Base-by-base conservation (phyloP, 1,140 invertebrate species). In the Pectinophora gossypiella region DNA sequence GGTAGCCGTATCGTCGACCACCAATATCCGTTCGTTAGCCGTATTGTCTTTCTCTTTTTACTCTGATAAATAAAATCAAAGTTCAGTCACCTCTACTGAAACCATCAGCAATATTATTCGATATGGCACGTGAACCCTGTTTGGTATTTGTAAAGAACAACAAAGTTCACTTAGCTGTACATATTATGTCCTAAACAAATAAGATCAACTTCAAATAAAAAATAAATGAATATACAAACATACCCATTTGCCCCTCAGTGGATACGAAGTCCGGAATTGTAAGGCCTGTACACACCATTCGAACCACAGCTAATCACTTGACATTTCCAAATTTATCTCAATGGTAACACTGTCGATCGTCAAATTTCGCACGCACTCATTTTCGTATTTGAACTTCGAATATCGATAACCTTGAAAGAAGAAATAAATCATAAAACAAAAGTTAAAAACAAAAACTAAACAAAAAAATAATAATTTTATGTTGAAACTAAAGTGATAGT, bases 191-290 rank as follows among this genome's bases (percentile, higher is more conserved):
- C n/a, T n/a, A n/a, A n/a, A n/a, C n/a, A n/a, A n/a, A n/a, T n/a
- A n/a, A n/a, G n/a, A n/a, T n/a, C n/a, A n/a, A n/a, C n/a, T n/a
- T n/a, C n/a, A n/a, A n/a, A n/a, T n/a, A n/a, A n/a, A n/a, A n/a
- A 2, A 32, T 32, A 32, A 32, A 3, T 32, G n/a, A 32, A n/a
- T 38, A 38, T n/a, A 40, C 36, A 18, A 51, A 68, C 79, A 70
- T 82, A 85, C 82, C 82, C 82, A 85, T 85, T 74, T 83, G 79
- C 52, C 74, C 76, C 56, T 83, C 76, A 22, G 70, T 64, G 23
- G 72, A 48, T 52, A 63, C 77, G 76, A 76, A 83, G 72, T 81
- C 79, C 59, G 77, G 82, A 81, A 83, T 85, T 50, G 53, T 85
- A 56, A 59, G 63, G 61, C 67, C 61, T 54, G 47, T 47, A 36